A percentile compares a stretch with the other conserved stretches of the same genome.
phyloP scores from a whole-genome alignment of 2,113 vertebrate genomes.

The Myodes glareolus region DNA sequence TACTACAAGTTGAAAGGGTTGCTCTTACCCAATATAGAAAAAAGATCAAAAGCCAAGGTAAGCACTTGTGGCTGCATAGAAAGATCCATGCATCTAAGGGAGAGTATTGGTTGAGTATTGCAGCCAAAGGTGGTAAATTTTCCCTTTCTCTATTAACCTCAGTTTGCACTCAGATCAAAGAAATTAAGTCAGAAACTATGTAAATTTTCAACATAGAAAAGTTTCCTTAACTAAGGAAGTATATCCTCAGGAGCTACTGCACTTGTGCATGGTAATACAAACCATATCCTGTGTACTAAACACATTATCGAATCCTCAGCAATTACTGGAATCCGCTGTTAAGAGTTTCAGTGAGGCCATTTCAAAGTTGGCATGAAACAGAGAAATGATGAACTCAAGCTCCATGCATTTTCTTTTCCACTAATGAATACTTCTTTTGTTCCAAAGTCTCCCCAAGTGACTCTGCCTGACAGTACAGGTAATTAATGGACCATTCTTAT shows the following conservation, averaged over 20 bases:
- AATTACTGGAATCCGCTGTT: constrained; percentile 72
- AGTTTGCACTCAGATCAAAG: neutral
- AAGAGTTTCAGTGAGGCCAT: constrained; percentile 51
- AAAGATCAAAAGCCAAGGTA: neutral
- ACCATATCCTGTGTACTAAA: constrained; percentile 50
- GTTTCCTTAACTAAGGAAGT: neutral
- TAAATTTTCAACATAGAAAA: neutral
- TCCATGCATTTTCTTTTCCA: constrained; percentile 74
- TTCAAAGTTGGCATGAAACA: constrained; percentile 74
- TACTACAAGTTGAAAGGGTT: neutral
- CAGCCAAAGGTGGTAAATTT: neutral
- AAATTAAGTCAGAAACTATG: constrained; percentile 44
- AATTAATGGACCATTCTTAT: constrained; percentile 79
- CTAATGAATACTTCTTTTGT: constrained; percentile 80
- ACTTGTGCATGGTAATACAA: constrained; percentile 37
- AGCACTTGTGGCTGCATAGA: neutral
- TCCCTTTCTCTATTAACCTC: neutral
- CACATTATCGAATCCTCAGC: constrained; percentile 49
- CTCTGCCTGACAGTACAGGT: constrained; percentile 72
- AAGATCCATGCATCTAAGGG: neutral
- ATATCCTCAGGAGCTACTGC: neutral
- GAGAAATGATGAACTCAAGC: constrained; percentile 63
- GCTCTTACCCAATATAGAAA: neutral
- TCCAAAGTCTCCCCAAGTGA: constrained; percentile 73
- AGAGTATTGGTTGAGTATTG: neutral